Percentiles rank a stretch among this genome's conserved stretches.
Conservation (phyloP, 2,113 vertebrate species). For the Aspidoscelis tigris region DNA sequence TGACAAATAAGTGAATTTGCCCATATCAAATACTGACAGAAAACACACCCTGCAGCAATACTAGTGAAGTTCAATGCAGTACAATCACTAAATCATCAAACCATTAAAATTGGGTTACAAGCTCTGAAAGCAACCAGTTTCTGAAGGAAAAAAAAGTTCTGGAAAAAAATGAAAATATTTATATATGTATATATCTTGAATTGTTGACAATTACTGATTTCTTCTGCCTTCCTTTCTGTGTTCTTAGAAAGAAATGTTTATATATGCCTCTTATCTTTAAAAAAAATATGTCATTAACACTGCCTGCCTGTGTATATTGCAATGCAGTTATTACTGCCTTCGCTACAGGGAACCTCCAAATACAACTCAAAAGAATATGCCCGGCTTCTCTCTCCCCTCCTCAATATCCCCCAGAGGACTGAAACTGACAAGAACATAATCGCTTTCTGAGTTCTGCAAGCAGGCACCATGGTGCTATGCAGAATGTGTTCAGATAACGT, state of each 20-base stretch:
- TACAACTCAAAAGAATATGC: slow-evolving; percentile 74
- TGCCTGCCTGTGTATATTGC: slow-evolving; percentile 67
- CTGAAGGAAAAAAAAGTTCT: slow-evolving; percentile 44
- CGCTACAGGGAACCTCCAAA: slow-evolving; percentile 75
- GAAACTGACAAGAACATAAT: slow-evolving; percentile 77
- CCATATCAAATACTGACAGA: slow-evolving; percentile 74
- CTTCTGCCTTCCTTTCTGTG: slow-evolving; percentile 42
- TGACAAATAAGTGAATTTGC: slow-evolving; percentile 71
- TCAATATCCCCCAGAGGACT: slow-evolving; percentile 54
- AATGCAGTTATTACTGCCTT: slow-evolving; percentile 60
- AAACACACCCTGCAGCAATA: slow-evolving; percentile 68
- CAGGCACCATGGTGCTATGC: slow-evolving; percentile 46
- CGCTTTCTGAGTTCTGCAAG: slow-evolving; percentile 73
- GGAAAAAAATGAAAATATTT: slow-evolving; percentile 53
- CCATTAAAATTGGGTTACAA: slow-evolving; percentile 76
- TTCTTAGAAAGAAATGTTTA: slow-evolving; percentile 62
- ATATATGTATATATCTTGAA: slow-evolving; percentile 48
- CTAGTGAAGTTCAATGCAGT: slow-evolving; percentile 62
- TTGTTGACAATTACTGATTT: slow-evolving; percentile 69
- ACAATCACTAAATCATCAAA: slow-evolving; percentile 78
- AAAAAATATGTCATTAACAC: slow-evolving; percentile 67
- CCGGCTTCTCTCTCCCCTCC: slow-evolving; percentile 35
- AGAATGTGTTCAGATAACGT: slow-evolving; percentile 73
- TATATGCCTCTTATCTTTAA: slow-evolving; percentile 70
- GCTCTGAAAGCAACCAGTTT: slow-evolving; percentile 68